Conservation (phyloP, 2,797 vertebrate species). For the Phoeniculus purpureus region DNA sequence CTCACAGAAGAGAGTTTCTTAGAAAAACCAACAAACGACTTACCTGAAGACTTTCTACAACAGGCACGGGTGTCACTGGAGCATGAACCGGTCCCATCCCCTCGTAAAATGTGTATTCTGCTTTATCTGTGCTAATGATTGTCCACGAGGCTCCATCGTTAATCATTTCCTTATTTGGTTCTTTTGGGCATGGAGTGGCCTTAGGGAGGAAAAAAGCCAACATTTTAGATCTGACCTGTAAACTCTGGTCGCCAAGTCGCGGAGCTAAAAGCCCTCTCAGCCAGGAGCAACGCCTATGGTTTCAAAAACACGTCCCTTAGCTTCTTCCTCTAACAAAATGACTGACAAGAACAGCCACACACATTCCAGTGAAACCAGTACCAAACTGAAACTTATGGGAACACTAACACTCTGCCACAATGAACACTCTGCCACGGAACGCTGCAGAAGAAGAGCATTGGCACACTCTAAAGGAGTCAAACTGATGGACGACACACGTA, state of each 20-base stretch:
- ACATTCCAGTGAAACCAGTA: neutral
- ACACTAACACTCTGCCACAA: neutral
- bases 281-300: neutral
- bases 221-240: neutral
- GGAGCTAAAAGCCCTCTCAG: neutral
- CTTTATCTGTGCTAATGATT: conserved; percentile 99
- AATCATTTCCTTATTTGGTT: conserved; percentile 99
- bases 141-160: conserved; percentile 99
- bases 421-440: neutral
- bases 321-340: neutral
- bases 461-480: neutral
- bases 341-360: neutral
- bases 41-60: conserved; percentile 99
- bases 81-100: conserved; percentile 97
- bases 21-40: neutral
- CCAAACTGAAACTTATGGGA: neutral
- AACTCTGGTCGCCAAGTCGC: neutral
- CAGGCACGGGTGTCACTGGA: conserved; percentile 97
- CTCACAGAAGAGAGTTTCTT: neutral
- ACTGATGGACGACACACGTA: neutral
- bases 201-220: conserved; percentile 56
- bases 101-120: conserved; percentile 99
- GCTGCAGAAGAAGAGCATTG: neutral
- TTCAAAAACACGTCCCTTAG: neutral
- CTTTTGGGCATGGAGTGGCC: conserved; percentile 99